Percentiles rank a stretch among this genome's conserved stretches.
These are phyloP conservation scores for Cheilosia scutellata DNA, from an alignment of 2,888 invertebrate genomes.

Conservation along the genomic window DNA sequence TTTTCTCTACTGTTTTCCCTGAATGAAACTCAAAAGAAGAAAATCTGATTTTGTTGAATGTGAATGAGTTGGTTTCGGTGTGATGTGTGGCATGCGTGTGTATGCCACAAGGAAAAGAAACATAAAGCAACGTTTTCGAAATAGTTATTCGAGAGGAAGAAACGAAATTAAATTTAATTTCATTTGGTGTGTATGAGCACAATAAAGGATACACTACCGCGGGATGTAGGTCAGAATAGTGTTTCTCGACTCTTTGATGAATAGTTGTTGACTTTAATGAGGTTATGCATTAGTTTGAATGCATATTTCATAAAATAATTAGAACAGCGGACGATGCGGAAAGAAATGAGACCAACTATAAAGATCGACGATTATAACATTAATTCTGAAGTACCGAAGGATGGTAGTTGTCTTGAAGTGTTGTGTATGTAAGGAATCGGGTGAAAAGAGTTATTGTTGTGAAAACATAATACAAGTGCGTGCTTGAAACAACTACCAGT, in stretches of 20 bases:
- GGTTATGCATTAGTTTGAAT: conserved; percentile 19
- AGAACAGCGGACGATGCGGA: not conserved
- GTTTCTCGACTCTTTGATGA: conserved; percentile 7
- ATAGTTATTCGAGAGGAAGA: conserved; percentile 13
- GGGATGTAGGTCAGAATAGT: conserved; percentile 46
- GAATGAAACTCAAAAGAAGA: conserved; percentile 46
- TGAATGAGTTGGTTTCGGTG: conserved; percentile 18
- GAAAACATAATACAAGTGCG: too few species aligned
- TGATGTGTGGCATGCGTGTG: not conserved
- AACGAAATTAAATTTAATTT: conserved; percentile 37
- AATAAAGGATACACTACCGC: conserved; percentile 16
- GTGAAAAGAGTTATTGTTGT: too few species aligned
- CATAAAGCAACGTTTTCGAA: conserved; percentile 5
- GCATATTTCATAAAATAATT: conserved; percentile 21
- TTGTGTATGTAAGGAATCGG: not conserved
- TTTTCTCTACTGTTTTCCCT: conserved; percentile 19
- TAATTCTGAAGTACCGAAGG: too few species aligned
- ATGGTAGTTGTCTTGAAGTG: not conserved
- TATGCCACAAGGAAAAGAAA: not conserved
- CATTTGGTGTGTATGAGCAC: conserved; percentile 8
- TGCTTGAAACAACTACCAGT: too few species aligned
- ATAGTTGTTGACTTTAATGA: conserved; percentile 41
- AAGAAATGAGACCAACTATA: not conserved
- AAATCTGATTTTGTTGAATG: not conserved
- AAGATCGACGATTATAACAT: not conserved